A percentile compares a stretch with the other conserved stretches of the same genome.
Conservation (phyloP, 2,888 invertebrate genomes). For the Ochlodes sylvanus region DNA sequence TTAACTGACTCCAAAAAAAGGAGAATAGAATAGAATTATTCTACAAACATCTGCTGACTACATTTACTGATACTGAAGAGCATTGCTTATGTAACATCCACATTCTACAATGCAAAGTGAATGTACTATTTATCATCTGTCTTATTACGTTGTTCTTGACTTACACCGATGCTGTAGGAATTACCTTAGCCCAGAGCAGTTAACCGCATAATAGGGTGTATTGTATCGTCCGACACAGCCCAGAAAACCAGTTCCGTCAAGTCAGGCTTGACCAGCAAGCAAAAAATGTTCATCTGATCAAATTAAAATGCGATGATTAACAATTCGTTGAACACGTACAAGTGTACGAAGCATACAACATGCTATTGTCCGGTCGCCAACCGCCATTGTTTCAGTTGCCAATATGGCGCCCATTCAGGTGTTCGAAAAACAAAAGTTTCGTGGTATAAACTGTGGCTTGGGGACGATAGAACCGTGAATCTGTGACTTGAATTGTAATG, state of each 20-base stretch:
- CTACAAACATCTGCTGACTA: no score
- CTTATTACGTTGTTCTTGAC: background rate
- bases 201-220: background rate
- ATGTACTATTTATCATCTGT: background rate
- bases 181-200: background rate
- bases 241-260: background rate
- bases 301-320: conserved; percentile 16
- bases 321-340: conserved; percentile 28
- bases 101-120: background rate
- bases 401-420: conserved; percentile 36
- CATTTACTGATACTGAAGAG: background rate
- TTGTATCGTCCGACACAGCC: background rate
- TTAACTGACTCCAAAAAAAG: no score
- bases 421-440: conserved; percentile 36
- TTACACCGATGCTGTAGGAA: conserved; percentile 11
- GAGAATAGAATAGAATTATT: no score
- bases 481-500: conserved; percentile 4
- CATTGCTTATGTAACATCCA: background rate
- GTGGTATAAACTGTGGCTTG: conserved; percentile 2
- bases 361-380: conserved; percentile 32
- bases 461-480: background rate
- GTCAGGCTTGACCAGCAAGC: background rate
- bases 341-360: conserved; percentile 25
- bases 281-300: background rate
- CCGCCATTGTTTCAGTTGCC: conserved; percentile 34